These are phyloP conservation scores for Hippoglossus hippoglossus DNA, from an alignment of 2,797 vertebrate genomes.

Conservation along the genomic window DNA sequence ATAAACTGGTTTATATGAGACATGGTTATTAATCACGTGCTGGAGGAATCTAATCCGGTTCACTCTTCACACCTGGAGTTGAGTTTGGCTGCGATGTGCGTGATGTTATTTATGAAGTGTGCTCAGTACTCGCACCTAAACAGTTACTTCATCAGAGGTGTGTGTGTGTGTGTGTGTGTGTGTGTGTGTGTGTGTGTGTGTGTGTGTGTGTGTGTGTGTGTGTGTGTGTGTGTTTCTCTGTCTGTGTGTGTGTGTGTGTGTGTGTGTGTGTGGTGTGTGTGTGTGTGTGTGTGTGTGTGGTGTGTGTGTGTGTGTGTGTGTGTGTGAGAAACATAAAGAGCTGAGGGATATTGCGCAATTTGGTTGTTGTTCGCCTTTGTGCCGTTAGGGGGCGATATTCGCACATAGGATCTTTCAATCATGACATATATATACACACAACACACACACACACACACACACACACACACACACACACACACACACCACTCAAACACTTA, in stretches of 20 bases:
- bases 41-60: too few species aligned
- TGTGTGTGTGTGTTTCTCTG: not conserved
- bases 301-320: not conserved
- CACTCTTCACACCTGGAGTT: too few species aligned
- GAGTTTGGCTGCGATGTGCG: too few species aligned
- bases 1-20: too few species aligned
- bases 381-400: constrained; percentile 71
- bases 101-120: too few species aligned
- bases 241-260: not conserved
- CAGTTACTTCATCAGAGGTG: not conserved
- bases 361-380: not conserved
- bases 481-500: not conserved
- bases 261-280: too few species aligned
- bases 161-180: not conserved
- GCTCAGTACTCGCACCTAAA: not conserved
- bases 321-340: not conserved
- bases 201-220: not conserved
- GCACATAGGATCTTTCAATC: constrained; percentile 25
- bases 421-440: not conserved
- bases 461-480: constrained; percentile 4
- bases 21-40: too few species aligned
- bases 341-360: not conserved
- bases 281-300: too few species aligned
- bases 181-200: not conserved
- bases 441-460: not conserved